Percentiles rank a stretch among this genome's conserved stretches.
Evolutionary conservation across 2,797 vertebrate genomes (phyloP).

Genomic region (Pteropus rufus): DNA sequence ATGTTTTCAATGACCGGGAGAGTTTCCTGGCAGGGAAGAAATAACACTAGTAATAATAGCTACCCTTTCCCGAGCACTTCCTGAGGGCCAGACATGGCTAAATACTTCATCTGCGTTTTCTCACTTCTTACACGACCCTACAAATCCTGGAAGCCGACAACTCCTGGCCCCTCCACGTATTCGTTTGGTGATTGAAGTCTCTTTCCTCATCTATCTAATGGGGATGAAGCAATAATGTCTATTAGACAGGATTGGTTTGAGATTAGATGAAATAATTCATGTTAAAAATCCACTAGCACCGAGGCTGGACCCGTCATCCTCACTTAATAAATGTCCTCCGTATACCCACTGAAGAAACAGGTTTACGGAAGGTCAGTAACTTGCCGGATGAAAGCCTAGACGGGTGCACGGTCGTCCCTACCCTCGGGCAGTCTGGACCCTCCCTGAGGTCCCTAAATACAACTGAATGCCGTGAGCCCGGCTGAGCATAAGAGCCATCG

Average conservation of each 20-base stretch:
- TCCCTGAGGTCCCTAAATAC: not conserved
- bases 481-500: not conserved
- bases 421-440: not conserved
- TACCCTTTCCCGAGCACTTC: conserved; percentile 2
- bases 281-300: not conserved
- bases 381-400: not conserved
- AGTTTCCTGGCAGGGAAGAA: conserved; percentile 13
- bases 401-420: not conserved
- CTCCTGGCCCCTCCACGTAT: not conserved
- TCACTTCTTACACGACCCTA: not conserved
- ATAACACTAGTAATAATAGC: not conserved
- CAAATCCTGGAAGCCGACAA: not conserved
- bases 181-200: not conserved
- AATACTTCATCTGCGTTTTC: not conserved
- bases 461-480: not conserved
- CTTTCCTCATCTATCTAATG: not conserved
- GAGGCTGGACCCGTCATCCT: not conserved
- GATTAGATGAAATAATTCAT: not conserved
- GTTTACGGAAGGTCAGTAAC: not conserved
- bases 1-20: not conserved
- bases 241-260: not conserved
- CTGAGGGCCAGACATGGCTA: not conserved
- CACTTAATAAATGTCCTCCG: not conserved
- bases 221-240: not conserved
- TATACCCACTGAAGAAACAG: not conserved